phyloP scores from a whole-genome alignment of 35 echinoderm and acorn worm species.

The Lytechinus pictus region DNA sequence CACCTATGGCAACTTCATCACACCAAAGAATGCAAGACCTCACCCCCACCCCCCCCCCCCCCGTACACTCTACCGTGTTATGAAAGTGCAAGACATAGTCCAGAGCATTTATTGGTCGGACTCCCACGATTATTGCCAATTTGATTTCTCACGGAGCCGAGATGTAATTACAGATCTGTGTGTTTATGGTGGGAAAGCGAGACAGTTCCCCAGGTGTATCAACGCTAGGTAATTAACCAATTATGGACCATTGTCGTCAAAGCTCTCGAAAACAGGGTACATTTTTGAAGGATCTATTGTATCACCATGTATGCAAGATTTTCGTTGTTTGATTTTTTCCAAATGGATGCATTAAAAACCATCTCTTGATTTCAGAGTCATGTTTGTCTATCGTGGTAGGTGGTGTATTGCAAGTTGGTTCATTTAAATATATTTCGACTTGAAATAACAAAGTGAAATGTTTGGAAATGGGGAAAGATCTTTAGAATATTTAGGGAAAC shows the following conservation, averaged over 20 bases:
- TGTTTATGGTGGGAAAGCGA: background rate
- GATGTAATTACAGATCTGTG: slow-evolving; percentile 7
- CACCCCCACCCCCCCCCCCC: no score
- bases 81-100: background rate
- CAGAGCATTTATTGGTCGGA: background rate
- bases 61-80: background rate
- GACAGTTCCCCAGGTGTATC: background rate
- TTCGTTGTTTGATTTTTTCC: background rate
- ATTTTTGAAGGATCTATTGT: background rate
- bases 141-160: background rate
- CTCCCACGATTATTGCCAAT: background rate
- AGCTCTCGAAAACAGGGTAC: background rate
- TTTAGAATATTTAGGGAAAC: no score
- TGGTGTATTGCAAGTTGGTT: no score
- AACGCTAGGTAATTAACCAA: background rate
- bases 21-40: no score
- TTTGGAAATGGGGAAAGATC: no score
- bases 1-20: no score
- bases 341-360: background rate
- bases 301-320: background rate
- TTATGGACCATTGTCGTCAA: background rate
- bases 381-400: no score
- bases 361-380: no score
- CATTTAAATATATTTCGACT: no score
- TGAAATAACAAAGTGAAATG: no score